Evolutionary conservation across 2,797 vertebrate species (phyloP).

Genomic region (Rhinella marina): DNA sequence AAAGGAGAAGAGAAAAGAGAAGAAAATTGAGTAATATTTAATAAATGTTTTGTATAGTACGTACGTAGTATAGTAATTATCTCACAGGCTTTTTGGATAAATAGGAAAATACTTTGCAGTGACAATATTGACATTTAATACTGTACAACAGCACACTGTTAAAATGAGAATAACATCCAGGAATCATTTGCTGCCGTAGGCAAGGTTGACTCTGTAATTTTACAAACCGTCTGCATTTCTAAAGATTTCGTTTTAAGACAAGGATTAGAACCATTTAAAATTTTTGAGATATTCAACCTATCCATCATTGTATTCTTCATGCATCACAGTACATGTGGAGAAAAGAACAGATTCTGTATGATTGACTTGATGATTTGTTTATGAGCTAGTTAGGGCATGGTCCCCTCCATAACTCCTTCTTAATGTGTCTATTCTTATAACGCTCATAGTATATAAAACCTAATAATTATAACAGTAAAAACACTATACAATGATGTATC

Average conservation of each 20-base stretch:
- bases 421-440: not conserved
- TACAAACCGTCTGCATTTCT: not conserved
- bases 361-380: not conserved
- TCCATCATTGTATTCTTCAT: not conserved
- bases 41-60: not conserved
- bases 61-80: too few relatives aligned
- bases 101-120: not conserved
- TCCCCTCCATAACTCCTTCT: not conserved
- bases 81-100: slow-evolving; percentile 1
- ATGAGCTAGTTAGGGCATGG: not conserved
- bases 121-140: slow-evolving; percentile 14
- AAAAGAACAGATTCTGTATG: not conserved
- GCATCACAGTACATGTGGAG: not conserved
- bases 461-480: not conserved
- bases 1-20: too few relatives aligned
- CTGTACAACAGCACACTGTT: not conserved
- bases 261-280: slow-evolving; percentile 18
- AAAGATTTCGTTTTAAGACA: slow-evolving; percentile 14
- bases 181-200: not conserved
- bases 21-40: not conserved
- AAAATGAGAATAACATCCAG: not conserved
- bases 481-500: not conserved
- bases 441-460: not conserved
- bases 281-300: slow-evolving; percentile 4
- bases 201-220: slow-evolving; percentile 17